Conservation (phyloP, 2,113 vertebrate genomes). For the Nothoprocta perdicaria region DNA sequence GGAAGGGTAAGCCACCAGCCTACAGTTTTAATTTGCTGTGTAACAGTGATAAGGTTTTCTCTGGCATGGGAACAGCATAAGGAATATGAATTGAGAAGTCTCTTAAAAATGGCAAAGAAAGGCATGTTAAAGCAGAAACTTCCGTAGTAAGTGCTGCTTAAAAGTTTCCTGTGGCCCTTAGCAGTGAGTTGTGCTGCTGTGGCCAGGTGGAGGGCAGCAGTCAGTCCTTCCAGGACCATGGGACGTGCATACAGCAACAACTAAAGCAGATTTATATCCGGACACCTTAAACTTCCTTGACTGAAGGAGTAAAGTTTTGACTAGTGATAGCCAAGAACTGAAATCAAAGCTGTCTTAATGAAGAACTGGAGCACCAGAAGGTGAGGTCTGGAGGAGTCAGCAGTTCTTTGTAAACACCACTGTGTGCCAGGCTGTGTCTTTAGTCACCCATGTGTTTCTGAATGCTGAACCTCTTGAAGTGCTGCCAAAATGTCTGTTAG, state of each 20-base stretch:
- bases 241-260: background rate
- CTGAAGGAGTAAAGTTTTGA: background rate
- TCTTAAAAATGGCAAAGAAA: conserved; percentile 1
- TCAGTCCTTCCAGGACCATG: background rate
- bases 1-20: background rate
- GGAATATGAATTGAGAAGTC: background rate
- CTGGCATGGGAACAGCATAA: background rate
- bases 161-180: background rate
- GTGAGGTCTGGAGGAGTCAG: background rate
- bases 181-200: background rate
- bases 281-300: background rate
- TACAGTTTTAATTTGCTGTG: background rate
- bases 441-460: background rate
- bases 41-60: background rate
- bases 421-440: background rate
- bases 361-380: background rate
- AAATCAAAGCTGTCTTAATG: background rate
- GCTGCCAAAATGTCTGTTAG: background rate
- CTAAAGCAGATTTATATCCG: background rate
- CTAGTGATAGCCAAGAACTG: background rate
- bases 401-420: background rate
- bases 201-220: background rate
- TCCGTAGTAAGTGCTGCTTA: background rate
- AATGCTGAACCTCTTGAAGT: background rate
- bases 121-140: background rate